Evolutionary conservation across 2,113 vertebrate genomes (phyloP).

Genomic region (Raja brachyura): DNA sequence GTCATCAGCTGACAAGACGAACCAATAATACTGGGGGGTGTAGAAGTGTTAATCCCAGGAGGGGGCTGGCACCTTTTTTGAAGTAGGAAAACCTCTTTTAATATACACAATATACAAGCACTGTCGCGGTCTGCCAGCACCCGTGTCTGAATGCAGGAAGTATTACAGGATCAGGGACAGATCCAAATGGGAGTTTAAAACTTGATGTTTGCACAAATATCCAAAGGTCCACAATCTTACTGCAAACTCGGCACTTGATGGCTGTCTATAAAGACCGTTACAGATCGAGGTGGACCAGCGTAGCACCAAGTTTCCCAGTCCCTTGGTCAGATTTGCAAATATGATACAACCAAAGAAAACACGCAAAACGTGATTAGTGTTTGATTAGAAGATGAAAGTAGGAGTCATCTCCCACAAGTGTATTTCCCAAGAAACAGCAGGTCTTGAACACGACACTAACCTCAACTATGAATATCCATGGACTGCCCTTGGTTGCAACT

Average conservation of each 20-base stretch:
- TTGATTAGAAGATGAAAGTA: too few species aligned
- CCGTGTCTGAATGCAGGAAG: not conserved
- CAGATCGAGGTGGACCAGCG: too few species aligned
- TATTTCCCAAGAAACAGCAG: not conserved
- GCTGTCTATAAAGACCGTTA: not conserved
- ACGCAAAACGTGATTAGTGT: too few species aligned
- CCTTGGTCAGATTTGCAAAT: too few species aligned
- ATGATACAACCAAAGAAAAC: too few species aligned
- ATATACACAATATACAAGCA: not conserved
- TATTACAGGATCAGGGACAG: not conserved
- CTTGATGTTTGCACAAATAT: not conserved
- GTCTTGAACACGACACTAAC: too few species aligned
- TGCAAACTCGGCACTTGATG: not conserved
- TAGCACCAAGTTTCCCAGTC: too few species aligned
- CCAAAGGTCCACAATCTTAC: not conserved
- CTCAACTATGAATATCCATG: too few species aligned
- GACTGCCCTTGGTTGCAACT: too few species aligned
- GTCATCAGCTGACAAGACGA: not conserved
- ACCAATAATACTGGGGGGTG: not conserved
- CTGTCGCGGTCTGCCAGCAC: not conserved
- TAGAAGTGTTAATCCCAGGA: not conserved
- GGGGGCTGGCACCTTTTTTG: not conserved
- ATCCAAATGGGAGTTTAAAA: not conserved
- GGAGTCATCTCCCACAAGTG: not conserved
- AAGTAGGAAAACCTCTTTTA: not conserved